phyloP scores from a whole-genome alignment of 2,797 vertebrate species.

The Florisuga fusca region DNA sequence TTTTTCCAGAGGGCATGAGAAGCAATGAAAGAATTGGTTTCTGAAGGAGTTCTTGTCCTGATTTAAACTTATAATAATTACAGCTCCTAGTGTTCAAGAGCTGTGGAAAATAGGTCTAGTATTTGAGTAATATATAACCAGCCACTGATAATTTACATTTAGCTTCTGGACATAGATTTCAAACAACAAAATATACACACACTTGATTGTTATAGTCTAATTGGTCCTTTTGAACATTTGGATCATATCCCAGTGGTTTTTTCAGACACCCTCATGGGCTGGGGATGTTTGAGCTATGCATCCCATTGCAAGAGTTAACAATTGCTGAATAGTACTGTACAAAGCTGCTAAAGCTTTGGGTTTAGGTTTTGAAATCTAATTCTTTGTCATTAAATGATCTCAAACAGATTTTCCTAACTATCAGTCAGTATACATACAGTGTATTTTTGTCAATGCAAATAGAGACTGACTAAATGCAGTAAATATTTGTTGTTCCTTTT shows the following conservation, averaged over 20 bases:
- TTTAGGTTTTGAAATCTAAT: not conserved
- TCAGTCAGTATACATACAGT: not conserved
- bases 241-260: conserved; percentile 47
- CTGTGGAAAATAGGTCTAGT: not conserved
- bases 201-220: not conserved
- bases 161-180: conserved; percentile 7
- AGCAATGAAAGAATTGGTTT: not conserved
- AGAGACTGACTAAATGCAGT: not conserved
- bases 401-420: not conserved
- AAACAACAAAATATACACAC: not conserved
- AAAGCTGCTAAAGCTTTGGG: not conserved
- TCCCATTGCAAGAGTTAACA: not conserved
- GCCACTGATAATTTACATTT: not conserved
- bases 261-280: not conserved
- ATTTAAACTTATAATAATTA: not conserved
- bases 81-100: not conserved
- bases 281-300: conserved; percentile 21
- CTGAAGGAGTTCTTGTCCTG: not conserved
- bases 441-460: not conserved
- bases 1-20: not conserved
- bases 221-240: not conserved
- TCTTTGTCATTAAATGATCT: not conserved
- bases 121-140: not conserved
- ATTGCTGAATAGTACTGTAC: not conserved
- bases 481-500: not conserved